Conservation (phyloP, 1,140 invertebrate species). For the Gerris buenoi region DNA sequence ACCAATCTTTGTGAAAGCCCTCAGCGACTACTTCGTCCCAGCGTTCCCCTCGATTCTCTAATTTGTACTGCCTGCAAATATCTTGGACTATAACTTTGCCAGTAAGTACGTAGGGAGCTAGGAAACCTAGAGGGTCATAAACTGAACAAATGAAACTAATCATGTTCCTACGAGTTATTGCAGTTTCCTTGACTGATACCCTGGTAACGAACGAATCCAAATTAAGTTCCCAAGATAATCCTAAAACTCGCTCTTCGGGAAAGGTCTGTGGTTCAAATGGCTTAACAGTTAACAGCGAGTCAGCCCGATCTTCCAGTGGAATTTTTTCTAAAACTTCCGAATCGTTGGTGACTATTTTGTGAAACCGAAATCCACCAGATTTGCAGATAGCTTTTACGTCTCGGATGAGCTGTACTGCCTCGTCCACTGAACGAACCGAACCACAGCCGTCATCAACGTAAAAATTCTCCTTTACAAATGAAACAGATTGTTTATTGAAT, state of each 20-base stretch:
- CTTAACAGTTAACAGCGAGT: not conserved
- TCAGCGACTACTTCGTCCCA: not conserved
- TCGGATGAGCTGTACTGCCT: not conserved
- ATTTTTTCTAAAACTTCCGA: not conserved
- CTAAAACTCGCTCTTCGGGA: not conserved
- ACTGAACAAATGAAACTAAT: not conserved
- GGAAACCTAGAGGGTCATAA: not conserved
- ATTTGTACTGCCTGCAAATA: not conserved
- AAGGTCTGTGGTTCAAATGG: not conserved
- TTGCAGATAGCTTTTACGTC: not conserved
- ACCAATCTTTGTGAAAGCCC: not conserved
- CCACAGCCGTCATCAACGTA: not conserved
- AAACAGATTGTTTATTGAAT: not conserved
- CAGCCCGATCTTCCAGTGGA: not conserved
- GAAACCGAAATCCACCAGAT: not conserved
- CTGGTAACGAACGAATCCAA: not conserved
- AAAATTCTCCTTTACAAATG: not conserved
- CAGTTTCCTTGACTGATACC: not conserved
- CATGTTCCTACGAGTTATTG: not conserved
- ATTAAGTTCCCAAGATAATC: not conserved
- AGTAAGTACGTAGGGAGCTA: not conserved
- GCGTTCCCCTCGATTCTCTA: not conserved
- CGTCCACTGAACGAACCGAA: not conserved
- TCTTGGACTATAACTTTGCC: not conserved
- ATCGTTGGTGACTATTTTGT: not conserved